These are phyloP conservation scores for Threskiornis aethiopicus DNA, from an alignment of 2,797 vertebrate species.

Conservation along the genomic window DNA sequence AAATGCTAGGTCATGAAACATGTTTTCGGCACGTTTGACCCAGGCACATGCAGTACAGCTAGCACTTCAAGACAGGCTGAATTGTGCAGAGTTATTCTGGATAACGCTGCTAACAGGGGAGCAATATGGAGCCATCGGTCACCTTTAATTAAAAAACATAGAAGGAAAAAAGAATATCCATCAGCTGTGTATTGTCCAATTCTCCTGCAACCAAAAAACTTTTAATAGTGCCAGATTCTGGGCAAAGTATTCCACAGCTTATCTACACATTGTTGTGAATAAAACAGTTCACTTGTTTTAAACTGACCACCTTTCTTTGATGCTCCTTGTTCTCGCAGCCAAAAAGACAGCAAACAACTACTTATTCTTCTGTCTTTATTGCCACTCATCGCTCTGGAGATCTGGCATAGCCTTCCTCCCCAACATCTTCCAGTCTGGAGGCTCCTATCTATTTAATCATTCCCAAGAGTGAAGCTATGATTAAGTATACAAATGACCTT, in stretches of 20 bases:
- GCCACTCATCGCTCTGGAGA: background rate
- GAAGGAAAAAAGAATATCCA: background rate
- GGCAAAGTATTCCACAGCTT: background rate
- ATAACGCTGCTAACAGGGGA: background rate
- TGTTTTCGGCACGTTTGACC: background rate
- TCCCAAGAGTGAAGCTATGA: background rate
- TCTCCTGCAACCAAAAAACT: background rate
- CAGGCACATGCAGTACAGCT: background rate
- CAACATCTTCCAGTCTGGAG: background rate
- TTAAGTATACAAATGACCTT: background rate
- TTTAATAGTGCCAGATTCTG: background rate
- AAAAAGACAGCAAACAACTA: background rate
- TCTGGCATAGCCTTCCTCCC: background rate
- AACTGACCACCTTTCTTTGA: background rate
- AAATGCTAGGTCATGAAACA: background rate
- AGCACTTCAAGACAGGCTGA: background rate
- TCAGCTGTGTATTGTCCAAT: background rate
- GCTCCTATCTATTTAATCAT: background rate
- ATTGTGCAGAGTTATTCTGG: background rate
- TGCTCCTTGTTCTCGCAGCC: background rate
- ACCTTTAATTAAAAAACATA: background rate
- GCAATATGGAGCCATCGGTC: background rate
- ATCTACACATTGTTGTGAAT: background rate
- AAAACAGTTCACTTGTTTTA: background rate
- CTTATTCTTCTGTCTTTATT: background rate